Conservation (phyloP, 2,888 invertebrate genomes). For the Acleris laterana region DNA sequence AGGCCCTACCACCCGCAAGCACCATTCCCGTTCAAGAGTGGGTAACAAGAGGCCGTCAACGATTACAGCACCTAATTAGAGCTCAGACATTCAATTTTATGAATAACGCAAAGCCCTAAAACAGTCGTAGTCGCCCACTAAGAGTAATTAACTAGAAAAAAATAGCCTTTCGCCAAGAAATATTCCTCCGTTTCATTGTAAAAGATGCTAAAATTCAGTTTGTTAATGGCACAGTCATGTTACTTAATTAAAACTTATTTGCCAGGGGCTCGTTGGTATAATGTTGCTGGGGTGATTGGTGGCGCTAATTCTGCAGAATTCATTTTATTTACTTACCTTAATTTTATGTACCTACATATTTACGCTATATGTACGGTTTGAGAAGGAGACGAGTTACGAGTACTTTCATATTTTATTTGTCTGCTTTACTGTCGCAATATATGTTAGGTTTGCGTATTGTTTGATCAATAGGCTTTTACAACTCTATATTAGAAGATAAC, state of each 20-base stretch:
- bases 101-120: neutral
- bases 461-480: too few species aligned
- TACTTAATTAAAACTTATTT: constrained; percentile 34
- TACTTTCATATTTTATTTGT: too few species aligned
- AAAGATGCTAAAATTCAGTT: constrained; percentile 33
- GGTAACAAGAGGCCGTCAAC: neutral
- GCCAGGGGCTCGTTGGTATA: constrained; percentile 3
- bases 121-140: constrained; percentile 6
- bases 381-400: neutral
- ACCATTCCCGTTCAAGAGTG: too few species aligned
- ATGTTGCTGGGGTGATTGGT: constrained; percentile 25
- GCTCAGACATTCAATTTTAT: neutral
- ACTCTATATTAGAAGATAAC: too few species aligned
- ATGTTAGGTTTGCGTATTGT: too few species aligned
- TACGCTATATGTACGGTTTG: neutral
- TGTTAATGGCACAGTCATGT: constrained; percentile 33
- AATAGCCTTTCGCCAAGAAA: constrained; percentile 24
- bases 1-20: too few species aligned
- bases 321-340: neutral
- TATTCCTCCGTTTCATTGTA: constrained; percentile 20
- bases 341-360: neutral
- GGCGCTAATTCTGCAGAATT: constrained; percentile 9
- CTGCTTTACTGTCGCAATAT: too few species aligned
- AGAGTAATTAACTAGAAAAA: constrained; percentile 25
- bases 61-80: neutral